Evolutionary conservation across 1,140 invertebrate species (phyloP), one percentile per base, ranked within the genome.

Genomic region (Plectus sambesii): DNA sequence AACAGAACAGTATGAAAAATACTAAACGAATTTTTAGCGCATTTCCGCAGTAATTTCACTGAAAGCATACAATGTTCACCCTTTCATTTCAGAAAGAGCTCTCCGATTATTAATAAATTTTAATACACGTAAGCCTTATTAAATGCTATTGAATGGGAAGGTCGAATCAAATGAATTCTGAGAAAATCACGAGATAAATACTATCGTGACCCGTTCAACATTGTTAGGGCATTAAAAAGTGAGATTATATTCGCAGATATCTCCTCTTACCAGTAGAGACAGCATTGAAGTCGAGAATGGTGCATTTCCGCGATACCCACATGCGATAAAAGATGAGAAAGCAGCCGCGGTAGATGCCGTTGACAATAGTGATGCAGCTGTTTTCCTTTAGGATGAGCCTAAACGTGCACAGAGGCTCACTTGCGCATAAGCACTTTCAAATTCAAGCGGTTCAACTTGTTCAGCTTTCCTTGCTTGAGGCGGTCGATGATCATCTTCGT

Each of bases 311-410:
- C 4, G 20, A 35, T 15, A 44, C 46, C 48, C 48, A 50, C 15
- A 50, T 22, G 23, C 26, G 35, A 15, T 45, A 26, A 22, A 50
- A 50, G 9, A 27, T 33, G 22, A 50, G 35, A 20, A 45, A 50
- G 26, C 23, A 45, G 33, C 48, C 48, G 19, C 48, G 3, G 25
- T 50, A 50, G 20, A 50, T 50, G 15, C 48, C 48, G 23, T 50
- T 50, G 4, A 50, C 39, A 25, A 43, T 29, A 2, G 24, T 24
- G n/a, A 50, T 9, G 38, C 25, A 50, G 26, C 41, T 50, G 15
- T 50, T 50, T 33, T 50, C 48, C 46, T 50, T 50, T 6, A 22
- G 36, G 20, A 43, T 43, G 9, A 50, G 22, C 12, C 47, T 49
- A 2, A 46, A n/a, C n/a, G n/a, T n/a, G n/a, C n/a, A n/a, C n/a